Evolutionary conservation across 2,113 vertebrate genomes (phyloP), one percentile per base, ranked within the genome.

Genomic region (Chionis minor): DNA sequence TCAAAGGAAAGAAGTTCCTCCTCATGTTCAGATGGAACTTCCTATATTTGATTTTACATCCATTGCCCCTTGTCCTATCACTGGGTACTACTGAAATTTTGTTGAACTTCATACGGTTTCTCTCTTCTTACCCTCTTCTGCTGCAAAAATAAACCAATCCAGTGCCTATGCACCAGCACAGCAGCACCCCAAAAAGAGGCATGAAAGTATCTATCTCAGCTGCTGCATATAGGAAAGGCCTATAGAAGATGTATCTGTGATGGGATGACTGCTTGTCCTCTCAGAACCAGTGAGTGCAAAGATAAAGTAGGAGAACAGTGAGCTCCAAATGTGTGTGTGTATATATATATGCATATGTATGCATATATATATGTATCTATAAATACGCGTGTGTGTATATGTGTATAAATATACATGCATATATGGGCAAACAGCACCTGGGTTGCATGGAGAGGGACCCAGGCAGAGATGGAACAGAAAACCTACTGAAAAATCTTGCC

Each of bases 231-330:
- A 70, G 33, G 12, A 75, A 59, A 73, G 20, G 11, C 44, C 33
- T 65, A 35, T 17, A 54, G 26, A 32, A 77, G 22, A 42, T 66
- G n/a, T 12, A 42, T 21, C 16, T 27, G 14, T 54, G 23, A 33
- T 17, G 17, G 33, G 14, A 27, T 65, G 33, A 42, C 13, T 54
- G 14, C 19, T 70, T 77, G 52, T 70, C 24, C 12, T 65, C 38
- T 52, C 1, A 0, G 18, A 27, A 42, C 19, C 2, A 2, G 1
- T 12, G 65, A 72, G 26, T 49, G 11, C 26, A 59, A 54, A 18
- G n/a, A 66, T 7, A 13, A 47, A 74, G 24, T 6, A 88, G 51
- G 18, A 55, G 15, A 56, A 67, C 4, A 33, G 26, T 0, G 1
- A 69, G 42, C 17, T 93, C 23, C 67, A 62, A 51, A 52, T 69